A percentile compares a stretch with the other conserved stretches of the same genome.
Conservation (phyloP, 2,797 vertebrate genomes). For the Myotis myotis region DNA sequence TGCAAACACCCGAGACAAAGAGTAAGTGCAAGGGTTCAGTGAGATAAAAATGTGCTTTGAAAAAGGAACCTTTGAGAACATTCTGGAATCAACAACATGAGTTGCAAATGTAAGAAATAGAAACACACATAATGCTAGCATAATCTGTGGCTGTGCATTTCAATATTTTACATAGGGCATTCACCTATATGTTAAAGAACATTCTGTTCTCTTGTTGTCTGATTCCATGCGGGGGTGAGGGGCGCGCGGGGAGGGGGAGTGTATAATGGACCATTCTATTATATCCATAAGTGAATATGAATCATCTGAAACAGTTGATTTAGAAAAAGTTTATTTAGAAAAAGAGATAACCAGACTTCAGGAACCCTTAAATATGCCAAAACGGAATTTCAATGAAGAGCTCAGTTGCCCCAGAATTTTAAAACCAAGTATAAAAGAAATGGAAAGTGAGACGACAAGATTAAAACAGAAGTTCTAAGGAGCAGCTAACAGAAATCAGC, state of each 20-base stretch:
- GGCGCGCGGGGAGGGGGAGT: rapidly evolving
- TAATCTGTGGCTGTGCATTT: background rate
- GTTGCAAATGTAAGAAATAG: background rate
- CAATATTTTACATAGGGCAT: background rate
- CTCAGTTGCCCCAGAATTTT: no score
- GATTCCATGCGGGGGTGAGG: background rate
- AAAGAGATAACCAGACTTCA: no score
- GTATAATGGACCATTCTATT: background rate
- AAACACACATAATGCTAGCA: background rate
- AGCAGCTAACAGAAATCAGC: no score
- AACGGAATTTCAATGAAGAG: no score
- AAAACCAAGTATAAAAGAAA: no score
- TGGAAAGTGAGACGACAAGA: no score
- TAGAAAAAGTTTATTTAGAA: no score
- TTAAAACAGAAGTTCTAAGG: no score
- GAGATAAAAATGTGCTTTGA: background rate
- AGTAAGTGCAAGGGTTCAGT: background rate
- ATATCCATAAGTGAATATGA: background rate
- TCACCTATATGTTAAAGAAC: conserved; percentile 8
- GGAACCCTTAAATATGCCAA: no score
- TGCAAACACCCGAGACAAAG: background rate
- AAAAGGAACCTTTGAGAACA: background rate
- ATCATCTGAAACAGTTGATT: background rate
- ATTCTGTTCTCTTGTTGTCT: background rate
- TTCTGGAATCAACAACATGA: background rate